These are phyloP conservation scores for Erebia ligea DNA, from an alignment of 2,888 invertebrate genomes.

Conservation along the genomic window DNA sequence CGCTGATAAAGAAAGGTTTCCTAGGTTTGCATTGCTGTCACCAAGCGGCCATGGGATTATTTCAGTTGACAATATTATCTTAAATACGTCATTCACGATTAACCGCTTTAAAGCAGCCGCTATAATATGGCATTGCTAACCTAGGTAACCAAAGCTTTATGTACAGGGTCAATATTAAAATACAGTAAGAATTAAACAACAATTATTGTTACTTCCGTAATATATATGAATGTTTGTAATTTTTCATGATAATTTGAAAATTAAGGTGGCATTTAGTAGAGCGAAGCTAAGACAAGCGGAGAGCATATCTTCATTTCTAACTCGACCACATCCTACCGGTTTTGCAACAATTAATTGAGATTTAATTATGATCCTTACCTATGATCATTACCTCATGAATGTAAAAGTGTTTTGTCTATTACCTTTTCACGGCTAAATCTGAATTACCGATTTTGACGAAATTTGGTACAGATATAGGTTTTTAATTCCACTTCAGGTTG, in stretches of 20 bases:
- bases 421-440: no score
- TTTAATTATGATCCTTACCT: no score
- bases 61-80: no score
- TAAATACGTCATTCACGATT: no score
- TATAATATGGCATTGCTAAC: not conserved
- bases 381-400: no score
- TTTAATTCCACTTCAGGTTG: no score
- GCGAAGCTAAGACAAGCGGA: not conserved
- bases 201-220: not conserved
- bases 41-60: no score
- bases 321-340: not conserved
- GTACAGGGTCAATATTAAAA: not conserved
- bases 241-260: constrained; percentile 10
- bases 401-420: no score
- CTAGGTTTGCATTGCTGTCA: not conserved
- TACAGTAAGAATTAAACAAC: not conserved
- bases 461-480: no score
- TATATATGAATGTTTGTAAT: constrained; percentile 20
- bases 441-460: no score
- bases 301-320: not conserved
- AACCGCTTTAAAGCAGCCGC: not conserved
- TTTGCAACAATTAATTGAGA: no score
- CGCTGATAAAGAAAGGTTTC: not conserved
- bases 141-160: not conserved
- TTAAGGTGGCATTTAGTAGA: constrained; percentile 15